Conservation (phyloP, 2,113 vertebrate genomes). For the Protobothrops mucrosquamatus region DNA sequence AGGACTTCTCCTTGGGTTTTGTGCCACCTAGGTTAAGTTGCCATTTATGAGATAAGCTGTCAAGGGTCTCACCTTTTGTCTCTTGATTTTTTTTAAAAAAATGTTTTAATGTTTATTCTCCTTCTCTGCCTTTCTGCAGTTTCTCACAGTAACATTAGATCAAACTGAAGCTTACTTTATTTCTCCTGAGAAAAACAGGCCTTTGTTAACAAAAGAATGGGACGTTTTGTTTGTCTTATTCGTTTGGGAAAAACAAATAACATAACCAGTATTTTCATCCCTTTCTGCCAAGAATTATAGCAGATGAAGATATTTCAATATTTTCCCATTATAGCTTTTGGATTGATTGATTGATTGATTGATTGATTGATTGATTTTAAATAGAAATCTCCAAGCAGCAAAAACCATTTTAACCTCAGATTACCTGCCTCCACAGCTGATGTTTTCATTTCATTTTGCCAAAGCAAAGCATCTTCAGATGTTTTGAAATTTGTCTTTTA, state of each 20-base stretch:
- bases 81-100: background rate
- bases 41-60: background rate
- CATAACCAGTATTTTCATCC: background rate
- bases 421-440: background rate
- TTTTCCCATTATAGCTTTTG: background rate
- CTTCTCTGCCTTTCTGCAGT: background rate
- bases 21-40: background rate
- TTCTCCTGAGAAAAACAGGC: background rate
- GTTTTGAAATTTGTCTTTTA: background rate
- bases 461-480: background rate
- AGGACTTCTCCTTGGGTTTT: background rate
- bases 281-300: background rate
- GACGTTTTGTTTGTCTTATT: background rate
- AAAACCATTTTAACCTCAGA: background rate
- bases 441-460: background rate
- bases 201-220: background rate
- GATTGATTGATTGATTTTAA: background rate
- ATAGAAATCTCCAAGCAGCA: background rate
- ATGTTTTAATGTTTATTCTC: background rate
- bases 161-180: background rate
- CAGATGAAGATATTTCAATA: background rate
- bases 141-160: background rate
- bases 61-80: background rate
- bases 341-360: background rate
- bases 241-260: background rate